phyloP scores from a whole-genome alignment of 1,140 invertebrate genomes.

The Atta cephalotes region DNA sequence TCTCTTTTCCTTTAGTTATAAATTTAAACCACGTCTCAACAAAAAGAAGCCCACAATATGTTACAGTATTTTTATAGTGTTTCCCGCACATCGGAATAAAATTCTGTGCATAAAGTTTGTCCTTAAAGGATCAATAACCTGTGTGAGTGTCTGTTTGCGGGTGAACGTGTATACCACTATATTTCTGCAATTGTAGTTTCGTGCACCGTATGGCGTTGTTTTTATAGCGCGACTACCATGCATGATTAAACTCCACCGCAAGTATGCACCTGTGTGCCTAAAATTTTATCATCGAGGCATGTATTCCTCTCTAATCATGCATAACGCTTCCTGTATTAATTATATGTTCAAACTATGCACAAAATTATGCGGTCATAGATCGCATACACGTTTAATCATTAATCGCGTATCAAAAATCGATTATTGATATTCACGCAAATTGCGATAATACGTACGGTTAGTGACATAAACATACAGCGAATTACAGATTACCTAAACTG shows the following conservation, averaged over 20 bases:
- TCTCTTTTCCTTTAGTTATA: neutral
- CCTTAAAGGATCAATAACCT: constrained; percentile 33
- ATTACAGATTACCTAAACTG: neutral
- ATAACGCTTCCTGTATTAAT: constrained; percentile 44
- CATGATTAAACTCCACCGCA: constrained; percentile 58
- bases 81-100: constrained; percentile 34
- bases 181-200: constrained; percentile 43
- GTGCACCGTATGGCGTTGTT: constrained; percentile 31
- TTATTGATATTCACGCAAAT: constrained; percentile 29
- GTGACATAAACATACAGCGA: neutral
- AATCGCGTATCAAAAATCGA: constrained; percentile 55
- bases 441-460: neutral
- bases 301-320: constrained; percentile 40
- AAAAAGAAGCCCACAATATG: constrained; percentile 10
- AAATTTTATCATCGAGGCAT: constrained; percentile 39
- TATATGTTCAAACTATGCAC: constrained; percentile 36
- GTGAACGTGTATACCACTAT: no score
- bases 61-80: constrained; percentile 30
- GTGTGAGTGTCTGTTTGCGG: neutral
- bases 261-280: constrained; percentile 52
- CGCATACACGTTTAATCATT: constrained; percentile 17
- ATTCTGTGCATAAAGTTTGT: constrained; percentile 43
- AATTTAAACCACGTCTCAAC: neutral
- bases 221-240: constrained; percentile 53
- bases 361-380: constrained; percentile 46